Evolutionary conservation across 2,888 invertebrate genomes (phyloP).

Genomic region (Drosophila algonquin): DNA sequence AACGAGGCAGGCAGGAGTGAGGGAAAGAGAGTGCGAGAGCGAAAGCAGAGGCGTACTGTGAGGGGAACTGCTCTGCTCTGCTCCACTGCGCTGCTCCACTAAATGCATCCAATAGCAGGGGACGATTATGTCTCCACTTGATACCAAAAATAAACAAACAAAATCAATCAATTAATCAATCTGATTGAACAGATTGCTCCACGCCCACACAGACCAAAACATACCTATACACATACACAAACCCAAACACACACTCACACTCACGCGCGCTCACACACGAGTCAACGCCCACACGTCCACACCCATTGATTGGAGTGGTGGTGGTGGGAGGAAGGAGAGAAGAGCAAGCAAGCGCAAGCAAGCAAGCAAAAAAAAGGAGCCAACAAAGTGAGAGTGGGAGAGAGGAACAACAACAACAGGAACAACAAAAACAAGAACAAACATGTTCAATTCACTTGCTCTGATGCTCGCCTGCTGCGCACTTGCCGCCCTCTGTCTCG

Average conservation of each 20-base stretch:
- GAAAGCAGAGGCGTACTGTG: neutral
- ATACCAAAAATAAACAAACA: conserved; percentile 76
- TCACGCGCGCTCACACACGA: conserved; percentile 34
- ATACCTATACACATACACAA: conserved; percentile 18
- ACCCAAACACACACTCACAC: conserved; percentile 28
- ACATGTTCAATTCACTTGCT: conserved; percentile 69
- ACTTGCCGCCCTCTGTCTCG: conserved; percentile 44
- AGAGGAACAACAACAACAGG: conserved; percentile 17
- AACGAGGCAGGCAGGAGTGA: neutral
- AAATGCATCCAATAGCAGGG: conserved; percentile 57
- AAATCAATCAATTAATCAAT: conserved; percentile 76
- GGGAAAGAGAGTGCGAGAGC: neutral
- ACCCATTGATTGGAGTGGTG: conserved; percentile 31
- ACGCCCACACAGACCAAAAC: conserved; percentile 33
- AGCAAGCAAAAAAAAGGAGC: conserved; percentile 27
- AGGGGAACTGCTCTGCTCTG: conserved; percentile 32
- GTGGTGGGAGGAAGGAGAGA: conserved; percentile 36
- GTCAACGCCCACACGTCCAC: conserved; percentile 39
- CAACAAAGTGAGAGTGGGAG: conserved; percentile 5
- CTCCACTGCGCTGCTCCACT: conserved; percentile 55
- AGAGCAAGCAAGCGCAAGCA: conserved; percentile 22
- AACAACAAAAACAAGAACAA: conserved; percentile 19
- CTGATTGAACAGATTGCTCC: conserved; percentile 55
- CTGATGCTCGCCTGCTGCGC: conserved; percentile 39
- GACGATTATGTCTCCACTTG: conserved; percentile 68